Percentiles rank a stretch among this genome's conserved stretches.
These are phyloP conservation scores for Latrodectus hesperus DNA, from an alignment of 2,888 invertebrate genomes.

Conservation along the genomic window DNA sequence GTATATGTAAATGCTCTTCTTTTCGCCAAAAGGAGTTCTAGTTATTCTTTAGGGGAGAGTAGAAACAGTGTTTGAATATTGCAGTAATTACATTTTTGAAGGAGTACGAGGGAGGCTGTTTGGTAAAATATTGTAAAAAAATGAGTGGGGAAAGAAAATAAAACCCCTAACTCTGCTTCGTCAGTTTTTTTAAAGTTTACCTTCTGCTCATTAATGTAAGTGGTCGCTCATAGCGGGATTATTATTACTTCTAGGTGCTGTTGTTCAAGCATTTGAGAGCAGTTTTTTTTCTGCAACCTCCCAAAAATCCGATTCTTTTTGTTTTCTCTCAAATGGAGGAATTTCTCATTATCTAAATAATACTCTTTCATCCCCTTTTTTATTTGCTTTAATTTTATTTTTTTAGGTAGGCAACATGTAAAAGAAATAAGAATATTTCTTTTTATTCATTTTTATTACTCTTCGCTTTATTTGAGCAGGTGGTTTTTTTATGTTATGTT, in stretches of 20 bases:
- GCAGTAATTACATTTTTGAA: slow-evolving; percentile 56
- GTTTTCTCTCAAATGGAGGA: slow-evolving; percentile 15
- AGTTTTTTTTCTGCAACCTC: slow-evolving; percentile 2
- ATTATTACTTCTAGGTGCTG: slow-evolving; percentile 56
- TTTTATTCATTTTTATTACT: background rate
- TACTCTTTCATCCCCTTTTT: slow-evolving; percentile 42
- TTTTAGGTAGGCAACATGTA: too few species aligned
- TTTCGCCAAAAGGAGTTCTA: too few species aligned
- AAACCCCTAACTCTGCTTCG: background rate
- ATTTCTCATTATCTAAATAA: slow-evolving; percentile 63
- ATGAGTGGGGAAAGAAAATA: background rate
- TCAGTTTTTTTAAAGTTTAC: slow-evolving; percentile 16
- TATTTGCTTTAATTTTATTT: background rate
- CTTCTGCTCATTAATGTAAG: slow-evolving; percentile 54
- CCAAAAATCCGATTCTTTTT: slow-evolving; percentile 14
- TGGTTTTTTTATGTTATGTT: background rate
- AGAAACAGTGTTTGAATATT: slow-evolving; percentile 36
- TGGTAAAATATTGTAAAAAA: background rate
- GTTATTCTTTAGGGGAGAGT: background rate
- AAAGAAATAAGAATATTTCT: too few species aligned
- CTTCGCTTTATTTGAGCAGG: background rate
- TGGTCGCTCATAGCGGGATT: slow-evolving; percentile 50
- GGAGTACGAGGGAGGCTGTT: slow-evolving; percentile 18
- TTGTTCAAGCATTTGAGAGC: slow-evolving; percentile 13
- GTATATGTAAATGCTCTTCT: too few species aligned